Base-by-base conservation (phyloP, 2,797 vertebrate genomes). In the Clamator glandarius region DNA sequence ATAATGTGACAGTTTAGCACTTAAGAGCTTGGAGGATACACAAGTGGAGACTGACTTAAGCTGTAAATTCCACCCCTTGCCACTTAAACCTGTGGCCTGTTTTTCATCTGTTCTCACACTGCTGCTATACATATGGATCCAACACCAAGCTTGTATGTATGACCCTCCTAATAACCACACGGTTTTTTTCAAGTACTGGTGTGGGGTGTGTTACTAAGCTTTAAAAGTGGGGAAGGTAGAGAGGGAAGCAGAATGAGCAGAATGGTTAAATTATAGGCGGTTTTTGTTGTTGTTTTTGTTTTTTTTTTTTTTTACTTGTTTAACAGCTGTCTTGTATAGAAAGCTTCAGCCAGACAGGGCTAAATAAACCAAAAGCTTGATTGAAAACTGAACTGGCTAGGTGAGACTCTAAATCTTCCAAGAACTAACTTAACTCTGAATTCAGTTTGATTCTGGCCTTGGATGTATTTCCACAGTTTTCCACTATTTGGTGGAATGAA, bases 331-430 rank as follows among this genome's bases (percentile, higher is more conserved):
- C 52, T 55, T 73, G 2, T 3, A 1, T 50, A 73, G 79, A 84
- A 90, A 79, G 26, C 52, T 91, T 88, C 55, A 93, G 33, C 42
- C 76, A 92, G 77, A 42, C 64, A 72, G 72, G 57, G 29, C 63
- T 86, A 76, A 88, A 58, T 67, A 91, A 90, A 94, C 82, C 9
- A 13, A 86, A 89, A 89, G 57, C 54, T 80, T 90, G 28, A 90
- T 55, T 70, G 87, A 84, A 90, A 84, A 44, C 77, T 87, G 80
- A 76, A 39, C 77, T 93, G 93, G 80, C 92, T 79, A 77, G 87
- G 86, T 89, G 54, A 88, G 77, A 61, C 52, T 52, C 44, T 84
- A 31, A 76, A 58, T 88, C 63, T 91, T 96, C 76, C 95, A 93
- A 76, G 83, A 84, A 84, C 82, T 91, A 92, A 67, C 84, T 87